Evolutionary conservation across 2,888 invertebrate species (phyloP).

Genomic region (Limnephilus lunatus): DNA sequence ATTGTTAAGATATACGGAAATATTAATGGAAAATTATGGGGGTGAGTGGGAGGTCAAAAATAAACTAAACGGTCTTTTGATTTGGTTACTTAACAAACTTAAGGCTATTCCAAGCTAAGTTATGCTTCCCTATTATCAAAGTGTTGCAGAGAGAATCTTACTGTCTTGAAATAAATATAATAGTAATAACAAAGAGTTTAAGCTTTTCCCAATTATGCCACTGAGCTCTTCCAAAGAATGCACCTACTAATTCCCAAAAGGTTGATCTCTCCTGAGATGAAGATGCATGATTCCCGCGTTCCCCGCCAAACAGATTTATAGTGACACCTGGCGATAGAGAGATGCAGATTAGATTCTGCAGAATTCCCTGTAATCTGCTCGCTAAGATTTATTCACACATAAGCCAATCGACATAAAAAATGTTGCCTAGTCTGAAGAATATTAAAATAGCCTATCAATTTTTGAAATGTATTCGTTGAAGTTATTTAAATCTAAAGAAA

Average conservation of each 20-base stretch:
- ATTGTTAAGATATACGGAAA: too few relatives aligned
- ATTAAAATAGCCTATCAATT: not conserved
- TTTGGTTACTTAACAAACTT: too few relatives aligned
- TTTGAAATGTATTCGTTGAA: not conserved
- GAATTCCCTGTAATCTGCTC: not conserved
- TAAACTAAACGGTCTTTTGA: too few relatives aligned
- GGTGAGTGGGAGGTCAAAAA: too few relatives aligned
- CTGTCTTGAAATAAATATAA: too few relatives aligned
- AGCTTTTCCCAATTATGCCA: not conserved
- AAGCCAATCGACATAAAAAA: not conserved
- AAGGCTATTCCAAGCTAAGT: too few relatives aligned
- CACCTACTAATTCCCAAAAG: not conserved
- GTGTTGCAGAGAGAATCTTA: not conserved
- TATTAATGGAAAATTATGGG: too few relatives aligned
- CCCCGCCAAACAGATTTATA: constrained; percentile 13
- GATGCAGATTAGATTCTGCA: not conserved
- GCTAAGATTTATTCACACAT: not conserved
- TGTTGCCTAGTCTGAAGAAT: not conserved
- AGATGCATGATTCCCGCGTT: constrained; percentile 16
- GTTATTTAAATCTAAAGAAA: not conserved
- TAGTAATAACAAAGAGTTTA: not conserved
- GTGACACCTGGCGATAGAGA: constrained; percentile 35
- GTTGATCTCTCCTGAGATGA: constrained; percentile 20
- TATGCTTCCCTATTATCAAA: too few relatives aligned
- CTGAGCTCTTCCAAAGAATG: not conserved